A percentile compares a stretch with the other conserved stretches of the same genome.
These are phyloP conservation scores for Drosophila nr. fundita DNA, from an alignment of 2,888 invertebrate species.

Conservation along the genomic window DNA sequence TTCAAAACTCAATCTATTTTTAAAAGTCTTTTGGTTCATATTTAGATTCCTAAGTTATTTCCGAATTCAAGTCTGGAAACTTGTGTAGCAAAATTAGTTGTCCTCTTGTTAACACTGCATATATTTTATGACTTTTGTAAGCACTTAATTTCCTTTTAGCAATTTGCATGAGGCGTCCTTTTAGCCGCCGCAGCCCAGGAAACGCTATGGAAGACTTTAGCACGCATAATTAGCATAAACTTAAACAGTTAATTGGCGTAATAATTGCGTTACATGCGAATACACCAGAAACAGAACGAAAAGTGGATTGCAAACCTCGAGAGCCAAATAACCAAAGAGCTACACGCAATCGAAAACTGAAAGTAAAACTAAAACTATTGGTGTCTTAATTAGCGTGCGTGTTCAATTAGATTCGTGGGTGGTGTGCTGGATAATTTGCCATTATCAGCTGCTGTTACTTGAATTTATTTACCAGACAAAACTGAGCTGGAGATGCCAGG, in stretches of 20 bases:
- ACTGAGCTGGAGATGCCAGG: constrained; percentile 14
- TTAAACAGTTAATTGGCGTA: constrained; percentile 75
- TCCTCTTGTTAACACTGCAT: constrained; percentile 14
- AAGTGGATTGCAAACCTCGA: constrained; percentile 43
- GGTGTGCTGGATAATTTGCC: constrained; percentile 59
- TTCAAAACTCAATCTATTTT: neutral
- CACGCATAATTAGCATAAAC: constrained; percentile 74
- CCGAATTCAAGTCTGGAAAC: neutral
- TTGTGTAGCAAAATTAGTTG: neutral
- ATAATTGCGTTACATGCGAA: constrained; percentile 70
- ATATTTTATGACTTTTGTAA: constrained; percentile 31
- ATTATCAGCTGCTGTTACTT: constrained; percentile 74
- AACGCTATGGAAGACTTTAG: constrained; percentile 47
- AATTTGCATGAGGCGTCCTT: constrained; percentile 13
- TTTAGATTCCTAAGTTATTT: neutral
- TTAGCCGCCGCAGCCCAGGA: constrained; percentile 48
- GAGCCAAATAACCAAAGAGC: constrained; percentile 18
- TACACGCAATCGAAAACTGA: constrained; percentile 39
- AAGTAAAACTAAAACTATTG: constrained; percentile 70
- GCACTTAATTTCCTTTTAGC: constrained; percentile 17
- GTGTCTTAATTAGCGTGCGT: constrained; percentile 78
- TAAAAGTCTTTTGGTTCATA: neutral
- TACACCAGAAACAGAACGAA: constrained; percentile 34
- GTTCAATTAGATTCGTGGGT: constrained; percentile 67
- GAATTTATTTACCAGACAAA: constrained; percentile 68